Conservation (phyloP, 2,113 vertebrate species). For the Psittacula cyanocephala region DNA sequence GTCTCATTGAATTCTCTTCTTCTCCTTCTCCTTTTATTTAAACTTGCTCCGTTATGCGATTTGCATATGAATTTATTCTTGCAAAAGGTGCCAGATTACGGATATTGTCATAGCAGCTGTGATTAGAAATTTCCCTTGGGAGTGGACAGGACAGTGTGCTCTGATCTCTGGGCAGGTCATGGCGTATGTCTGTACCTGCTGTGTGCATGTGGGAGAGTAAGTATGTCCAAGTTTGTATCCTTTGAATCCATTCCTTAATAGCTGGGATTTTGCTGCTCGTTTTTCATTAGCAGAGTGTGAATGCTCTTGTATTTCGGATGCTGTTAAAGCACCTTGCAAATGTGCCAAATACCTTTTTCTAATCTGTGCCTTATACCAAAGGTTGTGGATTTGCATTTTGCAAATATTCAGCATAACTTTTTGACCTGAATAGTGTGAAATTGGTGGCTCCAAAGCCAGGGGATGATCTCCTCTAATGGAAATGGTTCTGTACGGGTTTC, state of each 20-base stretch:
- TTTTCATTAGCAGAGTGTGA: background rate
- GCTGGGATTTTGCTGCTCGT: background rate
- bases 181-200: background rate
- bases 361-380: background rate
- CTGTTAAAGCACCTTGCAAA: background rate
- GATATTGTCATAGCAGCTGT: background rate
- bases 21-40: background rate
- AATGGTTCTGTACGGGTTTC: background rate
- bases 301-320: background rate
- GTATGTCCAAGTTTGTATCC: background rate
- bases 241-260: background rate
- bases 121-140: background rate
- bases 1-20: background rate
- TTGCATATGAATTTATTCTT: background rate
- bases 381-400: background rate
- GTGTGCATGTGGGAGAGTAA: background rate
- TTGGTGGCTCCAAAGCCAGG: background rate
- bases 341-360: too few relatives aligned
- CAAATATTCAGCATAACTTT: background rate
- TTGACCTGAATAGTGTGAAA: background rate
- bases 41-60: background rate
- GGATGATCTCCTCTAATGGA: background rate
- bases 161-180: background rate
- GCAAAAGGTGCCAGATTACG: background rate
- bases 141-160: background rate